phyloP scores from a whole-genome alignment of 2,113 vertebrate species.

The Pandion haliaetus region DNA sequence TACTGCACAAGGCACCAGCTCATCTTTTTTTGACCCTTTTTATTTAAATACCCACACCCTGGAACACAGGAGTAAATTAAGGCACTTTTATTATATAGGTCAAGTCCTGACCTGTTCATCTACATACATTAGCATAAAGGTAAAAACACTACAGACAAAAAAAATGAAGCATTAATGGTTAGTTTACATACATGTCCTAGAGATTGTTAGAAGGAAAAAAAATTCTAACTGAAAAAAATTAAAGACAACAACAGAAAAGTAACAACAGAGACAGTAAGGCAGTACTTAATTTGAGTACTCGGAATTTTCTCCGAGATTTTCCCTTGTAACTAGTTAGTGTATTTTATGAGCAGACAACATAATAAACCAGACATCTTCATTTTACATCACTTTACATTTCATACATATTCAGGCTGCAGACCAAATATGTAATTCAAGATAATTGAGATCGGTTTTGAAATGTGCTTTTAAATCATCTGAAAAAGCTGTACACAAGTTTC shows the following conservation, averaged over 20 bases:
- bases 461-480: not conserved
- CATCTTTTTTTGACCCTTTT: not conserved
- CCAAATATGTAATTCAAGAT: not conserved
- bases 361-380: not conserved
- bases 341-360: not conserved
- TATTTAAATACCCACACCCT: not conserved
- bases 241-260: not conserved
- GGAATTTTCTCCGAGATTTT: not conserved
- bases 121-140: not conserved
- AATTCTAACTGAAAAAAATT: not conserved
- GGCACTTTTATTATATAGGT: not conserved
- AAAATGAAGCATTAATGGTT: not conserved
- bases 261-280: not conserved
- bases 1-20: not conserved
- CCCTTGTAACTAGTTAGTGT: not conserved
- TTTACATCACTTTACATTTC: not conserved
- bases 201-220: not conserved
- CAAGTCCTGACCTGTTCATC: conserved; percentile 18
- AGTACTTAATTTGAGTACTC: not conserved
- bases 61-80: not conserved
- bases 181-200: not conserved
- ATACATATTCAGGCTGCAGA: not conserved
- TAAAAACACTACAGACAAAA: not conserved
- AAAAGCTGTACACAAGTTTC: not conserved
- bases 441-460: not conserved